These are phyloP conservation scores for Loris lydekkerianus DNA, from an alignment of 2,797 vertebrate species.

Conservation along the genomic window DNA sequence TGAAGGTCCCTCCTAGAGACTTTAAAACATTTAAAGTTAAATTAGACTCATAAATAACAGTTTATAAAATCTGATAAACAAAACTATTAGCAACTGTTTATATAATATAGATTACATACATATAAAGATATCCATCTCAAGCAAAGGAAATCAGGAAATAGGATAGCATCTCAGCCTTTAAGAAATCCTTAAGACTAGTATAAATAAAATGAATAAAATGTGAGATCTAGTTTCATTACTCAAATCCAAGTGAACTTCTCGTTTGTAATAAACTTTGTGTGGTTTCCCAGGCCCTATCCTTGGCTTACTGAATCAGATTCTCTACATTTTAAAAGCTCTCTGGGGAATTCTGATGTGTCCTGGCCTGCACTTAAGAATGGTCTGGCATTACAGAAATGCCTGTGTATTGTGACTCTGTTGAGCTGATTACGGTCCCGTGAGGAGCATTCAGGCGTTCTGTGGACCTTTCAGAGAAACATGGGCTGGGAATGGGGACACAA, in stretches of 20 bases:
- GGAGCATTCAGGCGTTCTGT: slow-evolving; percentile 21
- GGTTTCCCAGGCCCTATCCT: background rate
- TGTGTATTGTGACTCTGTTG: background rate
- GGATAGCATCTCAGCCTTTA: background rate
- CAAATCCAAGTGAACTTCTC: background rate
- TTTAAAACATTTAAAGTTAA: background rate
- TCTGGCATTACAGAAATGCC: background rate
- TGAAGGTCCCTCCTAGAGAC: background rate
- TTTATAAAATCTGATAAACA: background rate
- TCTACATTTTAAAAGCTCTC: background rate
- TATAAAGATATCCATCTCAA: background rate
- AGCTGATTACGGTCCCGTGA: slow-evolving; percentile 49
- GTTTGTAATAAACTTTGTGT: background rate
- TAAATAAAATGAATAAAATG: background rate
- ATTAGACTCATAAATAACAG: slow-evolving; percentile 17
- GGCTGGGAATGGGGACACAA: background rate
- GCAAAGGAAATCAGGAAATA: background rate
- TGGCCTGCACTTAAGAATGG: background rate
- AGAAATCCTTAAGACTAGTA: background rate
- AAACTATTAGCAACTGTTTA: background rate
- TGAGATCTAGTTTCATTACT: background rate
- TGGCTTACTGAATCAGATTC: background rate
- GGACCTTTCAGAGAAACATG: background rate
- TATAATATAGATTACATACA: background rate
- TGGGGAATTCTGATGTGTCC: background rate